phyloP scores from a whole-genome alignment of 2,113 vertebrate species.

The Genyomyrus donnyi region DNA sequence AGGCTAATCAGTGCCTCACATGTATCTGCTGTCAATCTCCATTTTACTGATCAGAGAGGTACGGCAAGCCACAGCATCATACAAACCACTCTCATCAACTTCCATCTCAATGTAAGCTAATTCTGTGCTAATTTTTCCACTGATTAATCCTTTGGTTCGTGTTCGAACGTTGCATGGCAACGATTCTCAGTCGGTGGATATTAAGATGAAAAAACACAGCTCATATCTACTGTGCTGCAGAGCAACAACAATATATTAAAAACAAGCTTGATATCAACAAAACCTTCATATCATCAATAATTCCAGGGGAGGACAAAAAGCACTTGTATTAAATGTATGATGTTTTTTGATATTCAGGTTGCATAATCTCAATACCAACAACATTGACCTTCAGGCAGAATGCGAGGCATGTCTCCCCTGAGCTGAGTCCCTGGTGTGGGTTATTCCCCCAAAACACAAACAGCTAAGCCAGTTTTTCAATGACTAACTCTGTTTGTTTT shows the following conservation, averaged over 20 bases:
- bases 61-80: background rate
- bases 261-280: background rate
- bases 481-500: background rate
- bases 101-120: background rate
- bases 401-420: background rate
- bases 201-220: background rate
- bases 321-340: background rate
- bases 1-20: background rate
- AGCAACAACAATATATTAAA: background rate
- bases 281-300: background rate
- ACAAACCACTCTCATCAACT: background rate
- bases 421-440: background rate
- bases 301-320: background rate
- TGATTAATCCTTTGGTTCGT: background rate
- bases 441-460: background rate
- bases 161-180: background rate
- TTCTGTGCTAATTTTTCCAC: background rate
- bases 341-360: background rate
- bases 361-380: background rate
- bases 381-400: background rate
- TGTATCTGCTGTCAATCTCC: background rate
- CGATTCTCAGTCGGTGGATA: background rate
- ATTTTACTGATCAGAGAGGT: background rate
- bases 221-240: background rate
- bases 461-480: background rate